Evolutionary conservation across 1,140 invertebrate species (phyloP).

Genomic region (Argopecten irradians): DNA sequence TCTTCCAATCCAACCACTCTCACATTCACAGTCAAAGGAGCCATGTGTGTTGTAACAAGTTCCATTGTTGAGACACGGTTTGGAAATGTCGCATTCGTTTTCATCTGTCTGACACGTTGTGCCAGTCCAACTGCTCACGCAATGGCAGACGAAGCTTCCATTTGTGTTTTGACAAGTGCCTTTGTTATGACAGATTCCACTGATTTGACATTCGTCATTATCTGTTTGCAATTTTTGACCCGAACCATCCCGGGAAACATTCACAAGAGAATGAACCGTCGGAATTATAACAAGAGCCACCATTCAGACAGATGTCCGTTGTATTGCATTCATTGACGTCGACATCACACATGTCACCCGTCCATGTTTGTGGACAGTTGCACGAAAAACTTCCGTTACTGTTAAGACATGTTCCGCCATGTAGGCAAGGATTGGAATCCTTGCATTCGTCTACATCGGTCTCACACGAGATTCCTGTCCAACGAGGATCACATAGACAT

Average conservation of each 20-base stretch:
- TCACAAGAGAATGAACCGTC: constrained; percentile 10
- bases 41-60: constrained; percentile 30
- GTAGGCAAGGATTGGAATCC: not conserved
- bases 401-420: not conserved
- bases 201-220: constrained; percentile 24
- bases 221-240: constrained; percentile 40
- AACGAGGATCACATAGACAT: not conserved
- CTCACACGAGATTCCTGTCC: not conserved
- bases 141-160: constrained; percentile 37
- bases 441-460: not conserved
- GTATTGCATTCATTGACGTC: not conserved
- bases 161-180: constrained; percentile 37
- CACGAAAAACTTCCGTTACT: not conserved
- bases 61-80: constrained; percentile 29
- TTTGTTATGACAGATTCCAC: not conserved
- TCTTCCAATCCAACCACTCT: constrained; percentile 42
- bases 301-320: not conserved
- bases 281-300: not conserved
- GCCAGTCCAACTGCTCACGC: not conserved
- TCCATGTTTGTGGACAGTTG: not conserved
- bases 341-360: not conserved
- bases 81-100: constrained; percentile 4
- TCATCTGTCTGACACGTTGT: constrained; percentile 16
- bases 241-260: constrained; percentile 38
- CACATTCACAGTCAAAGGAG: constrained; percentile 38